These are phyloP conservation scores for Oscheius sp. DNA, from an alignment of 2,888 invertebrate genomes.

Conservation along the genomic window DNA sequence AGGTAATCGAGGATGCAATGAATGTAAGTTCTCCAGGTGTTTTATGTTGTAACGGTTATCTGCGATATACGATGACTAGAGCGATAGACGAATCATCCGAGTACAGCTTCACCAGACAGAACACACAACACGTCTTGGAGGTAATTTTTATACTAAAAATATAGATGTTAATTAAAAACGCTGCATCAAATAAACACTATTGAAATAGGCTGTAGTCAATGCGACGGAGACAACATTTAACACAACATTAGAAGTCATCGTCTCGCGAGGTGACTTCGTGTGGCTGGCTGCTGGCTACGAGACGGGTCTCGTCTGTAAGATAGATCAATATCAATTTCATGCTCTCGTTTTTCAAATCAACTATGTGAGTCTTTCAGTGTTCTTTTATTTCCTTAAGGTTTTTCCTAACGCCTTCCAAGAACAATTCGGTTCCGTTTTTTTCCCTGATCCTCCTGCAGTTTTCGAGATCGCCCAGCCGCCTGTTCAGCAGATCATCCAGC, in stretches of 20 bases:
- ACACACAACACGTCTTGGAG: neutral
- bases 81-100: conserved; percentile 38
- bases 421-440: no score
- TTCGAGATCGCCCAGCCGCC: no score
- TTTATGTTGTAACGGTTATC: conserved; percentile 43
- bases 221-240: neutral
- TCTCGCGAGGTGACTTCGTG: conserved; percentile 2
- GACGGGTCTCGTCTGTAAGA: neutral
- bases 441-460: no score
- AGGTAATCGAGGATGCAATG: neutral
- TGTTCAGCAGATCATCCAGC: neutral
- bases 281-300: neutral
- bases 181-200: neutral
- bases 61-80: conserved; percentile 41
- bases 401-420: no score
- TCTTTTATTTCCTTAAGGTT: neutral
- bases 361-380: neutral
- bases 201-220: neutral
- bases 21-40: conserved; percentile 26
- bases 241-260: neutral
- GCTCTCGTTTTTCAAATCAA: neutral
- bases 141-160: neutral
- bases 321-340: neutral
- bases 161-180: neutral
- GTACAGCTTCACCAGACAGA: neutral